phyloP scores from a whole-genome alignment of 2,797 vertebrate species.

The Erethizon dorsatum region DNA sequence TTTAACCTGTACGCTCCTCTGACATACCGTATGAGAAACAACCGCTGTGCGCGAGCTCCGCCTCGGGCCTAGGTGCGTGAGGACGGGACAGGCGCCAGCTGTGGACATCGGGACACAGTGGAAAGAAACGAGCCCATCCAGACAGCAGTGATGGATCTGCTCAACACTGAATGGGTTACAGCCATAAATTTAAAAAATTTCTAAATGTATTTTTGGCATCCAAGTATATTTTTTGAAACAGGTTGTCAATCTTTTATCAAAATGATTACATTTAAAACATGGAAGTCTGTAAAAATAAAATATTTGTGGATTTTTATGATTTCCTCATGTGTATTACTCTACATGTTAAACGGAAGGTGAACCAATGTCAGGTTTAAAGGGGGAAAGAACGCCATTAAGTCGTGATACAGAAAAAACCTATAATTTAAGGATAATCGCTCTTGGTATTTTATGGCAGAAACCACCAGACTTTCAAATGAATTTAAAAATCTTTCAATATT shows the following conservation, averaged over 20 bases:
- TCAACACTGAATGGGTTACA: constrained; percentile 23
- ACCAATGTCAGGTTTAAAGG: background rate
- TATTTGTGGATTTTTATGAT: constrained; percentile 42
- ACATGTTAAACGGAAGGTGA: background rate
- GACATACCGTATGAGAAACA: background rate
- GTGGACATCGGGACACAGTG: background rate
- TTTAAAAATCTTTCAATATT: constrained; percentile 83
- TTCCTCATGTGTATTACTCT: background rate
- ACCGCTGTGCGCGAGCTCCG: background rate
- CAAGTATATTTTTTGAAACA: background rate
- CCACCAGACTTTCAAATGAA: constrained; percentile 80
- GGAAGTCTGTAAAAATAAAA: constrained; percentile 66
- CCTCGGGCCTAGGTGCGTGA: background rate
- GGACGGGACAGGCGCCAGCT: no score
- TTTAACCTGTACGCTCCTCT: background rate
- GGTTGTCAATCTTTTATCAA: constrained; percentile 43
- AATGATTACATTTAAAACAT: constrained; percentile 55
- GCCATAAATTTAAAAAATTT: background rate
- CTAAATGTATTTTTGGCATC: constrained; percentile 53
- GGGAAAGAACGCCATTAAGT: constrained; percentile 20
- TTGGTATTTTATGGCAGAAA: constrained; percentile 85
- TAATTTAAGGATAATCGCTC: constrained; percentile 67
- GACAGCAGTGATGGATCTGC: background rate
- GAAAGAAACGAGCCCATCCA: background rate
- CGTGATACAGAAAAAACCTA: constrained; percentile 26